Percentiles rank a stretch among this genome's conserved stretches.
Conservation (phyloP, 2,888 invertebrate species). For the Heliothis peltigera region DNA sequence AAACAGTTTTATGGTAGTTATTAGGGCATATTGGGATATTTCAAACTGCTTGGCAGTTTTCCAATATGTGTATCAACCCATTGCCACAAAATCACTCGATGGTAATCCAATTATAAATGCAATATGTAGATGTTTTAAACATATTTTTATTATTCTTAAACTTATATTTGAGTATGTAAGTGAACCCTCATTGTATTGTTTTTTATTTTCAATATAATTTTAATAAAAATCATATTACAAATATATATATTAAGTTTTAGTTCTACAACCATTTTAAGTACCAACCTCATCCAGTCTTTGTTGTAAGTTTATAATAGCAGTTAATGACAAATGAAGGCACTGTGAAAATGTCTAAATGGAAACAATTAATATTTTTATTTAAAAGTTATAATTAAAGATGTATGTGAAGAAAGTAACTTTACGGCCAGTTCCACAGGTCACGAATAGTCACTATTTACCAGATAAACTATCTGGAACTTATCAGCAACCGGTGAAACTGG, state of each 20-base stretch:
- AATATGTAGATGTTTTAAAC: slow-evolving; percentile 43
- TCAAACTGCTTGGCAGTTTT: slow-evolving; percentile 11
- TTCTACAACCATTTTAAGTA: slow-evolving; percentile 63
- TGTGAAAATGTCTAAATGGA: slow-evolving; percentile 27
- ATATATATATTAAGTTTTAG: slow-evolving; percentile 40
- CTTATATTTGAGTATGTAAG: slow-evolving; percentile 66
- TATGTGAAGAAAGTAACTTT: too few species aligned
- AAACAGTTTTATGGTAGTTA: slow-evolving; percentile 15
- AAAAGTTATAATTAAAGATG: background rate
- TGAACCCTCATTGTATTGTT: slow-evolving; percentile 55
- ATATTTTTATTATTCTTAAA: slow-evolving; percentile 58
- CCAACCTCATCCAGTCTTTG: slow-evolving; percentile 73
- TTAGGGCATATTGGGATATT: slow-evolving; percentile 20
- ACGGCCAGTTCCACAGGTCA: too few species aligned
- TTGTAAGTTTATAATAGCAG: slow-evolving; percentile 31
- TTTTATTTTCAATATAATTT: slow-evolving; percentile 43
- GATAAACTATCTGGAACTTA: too few species aligned
- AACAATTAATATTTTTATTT: background rate
- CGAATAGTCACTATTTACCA: too few species aligned
- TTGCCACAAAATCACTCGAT: slow-evolving; percentile 44
- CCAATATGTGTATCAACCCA: slow-evolving; percentile 17
- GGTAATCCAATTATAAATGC: slow-evolving; percentile 63
- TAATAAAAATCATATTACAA: slow-evolving; percentile 34
- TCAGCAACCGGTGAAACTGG: too few species aligned
- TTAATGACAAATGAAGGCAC: slow-evolving; percentile 63